Conservation (phyloP, 2,888 invertebrate genomes). For the Automeris io region DNA sequence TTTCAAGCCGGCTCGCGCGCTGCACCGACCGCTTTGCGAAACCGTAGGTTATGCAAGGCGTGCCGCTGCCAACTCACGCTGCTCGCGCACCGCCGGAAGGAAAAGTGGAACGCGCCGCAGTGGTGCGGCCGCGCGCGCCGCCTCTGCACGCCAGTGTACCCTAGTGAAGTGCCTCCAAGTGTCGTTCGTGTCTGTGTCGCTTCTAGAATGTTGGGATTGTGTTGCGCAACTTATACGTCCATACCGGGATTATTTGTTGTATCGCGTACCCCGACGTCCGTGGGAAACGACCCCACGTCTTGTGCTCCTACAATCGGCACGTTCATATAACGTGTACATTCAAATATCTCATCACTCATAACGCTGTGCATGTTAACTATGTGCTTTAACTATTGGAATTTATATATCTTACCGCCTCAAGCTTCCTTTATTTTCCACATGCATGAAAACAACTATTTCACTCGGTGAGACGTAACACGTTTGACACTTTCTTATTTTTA, state of each 20-base stretch:
- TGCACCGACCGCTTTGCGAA: slow-evolving; percentile 74
- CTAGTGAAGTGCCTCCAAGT: slow-evolving; percentile 67
- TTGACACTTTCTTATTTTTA: slow-evolving; percentile 3
- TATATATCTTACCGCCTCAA: slow-evolving; percentile 6
- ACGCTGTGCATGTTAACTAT: slow-evolving; percentile 31
- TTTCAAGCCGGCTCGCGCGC: slow-evolving; percentile 66
- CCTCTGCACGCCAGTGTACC: slow-evolving; percentile 61
- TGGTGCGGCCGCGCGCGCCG: slow-evolving; percentile 70
- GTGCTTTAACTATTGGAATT: slow-evolving; percentile 12
- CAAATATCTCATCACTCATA: slow-evolving; percentile 32
- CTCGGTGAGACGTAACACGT: slow-evolving; percentile 9
- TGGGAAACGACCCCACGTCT: slow-evolving; percentile 36
- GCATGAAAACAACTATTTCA: slow-evolving; percentile 6
- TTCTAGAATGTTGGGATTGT: slow-evolving; percentile 69
- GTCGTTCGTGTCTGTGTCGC: slow-evolving; percentile 69
- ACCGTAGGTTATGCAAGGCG: slow-evolving; percentile 74
- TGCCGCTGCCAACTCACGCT: slow-evolving; percentile 72
- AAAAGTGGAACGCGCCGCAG: slow-evolving; percentile 76
- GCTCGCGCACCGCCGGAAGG: slow-evolving; percentile 70
- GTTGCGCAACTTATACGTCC: slow-evolving; percentile 73
- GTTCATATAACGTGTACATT: slow-evolving; percentile 46
- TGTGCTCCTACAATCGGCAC: slow-evolving; percentile 35
- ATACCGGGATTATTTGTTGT: slow-evolving; percentile 69
- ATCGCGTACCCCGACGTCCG: slow-evolving; percentile 45
- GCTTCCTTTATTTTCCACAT: slow-evolving; percentile 4